Base-by-base conservation (phyloP, 2,888 invertebrate species). In the Eupithecia inturbata region DNA sequence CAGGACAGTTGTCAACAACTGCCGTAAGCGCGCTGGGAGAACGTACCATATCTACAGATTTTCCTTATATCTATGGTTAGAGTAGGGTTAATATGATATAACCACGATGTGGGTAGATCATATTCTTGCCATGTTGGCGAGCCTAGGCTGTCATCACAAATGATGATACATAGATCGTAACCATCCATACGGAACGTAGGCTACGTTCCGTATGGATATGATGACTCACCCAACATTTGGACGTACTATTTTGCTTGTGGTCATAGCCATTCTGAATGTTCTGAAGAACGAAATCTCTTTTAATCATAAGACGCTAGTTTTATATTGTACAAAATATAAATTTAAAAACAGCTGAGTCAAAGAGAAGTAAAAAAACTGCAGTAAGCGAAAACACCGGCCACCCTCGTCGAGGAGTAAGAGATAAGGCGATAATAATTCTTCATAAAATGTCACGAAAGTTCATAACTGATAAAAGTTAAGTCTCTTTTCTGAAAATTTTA, bases 351-450 rank as follows among this genome's bases (percentile, higher is more conserved):
- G 77, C 53, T 67, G 60, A 75, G 22, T 75, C 73, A 66, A 71
- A 72, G 67, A 62, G 69, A 73, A 91, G 91, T 90, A 91, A 89
- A 87, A n/a, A 87, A 89, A 91, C 83, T 90, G 90, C 90, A 90
- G 82, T 81, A 83, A 85, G 88, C 82, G 85, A 88, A 89, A 90
- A 89, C 83, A 86, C 89, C 88, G 85, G 82, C 87, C 88, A 84
- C 87, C 87, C 85, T 83, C 86, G 41, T 57, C 45, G 70, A 83
- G 85, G 90, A 88, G 71, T 79, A 86, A 82, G 82, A 90, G 94
- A 93, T 93, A 93, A 92, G 88, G 85, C 89, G 91, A 93, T 92
- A 93, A 94, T 94, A 93, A 93, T 91, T 94, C 94, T 92, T 90
- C 89, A 89, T 85, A 85, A 90, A 93, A 92, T 91, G 94, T 93